phyloP scores from a whole-genome alignment of 2,888 invertebrate species.

The Heliconius ethilla region DNA sequence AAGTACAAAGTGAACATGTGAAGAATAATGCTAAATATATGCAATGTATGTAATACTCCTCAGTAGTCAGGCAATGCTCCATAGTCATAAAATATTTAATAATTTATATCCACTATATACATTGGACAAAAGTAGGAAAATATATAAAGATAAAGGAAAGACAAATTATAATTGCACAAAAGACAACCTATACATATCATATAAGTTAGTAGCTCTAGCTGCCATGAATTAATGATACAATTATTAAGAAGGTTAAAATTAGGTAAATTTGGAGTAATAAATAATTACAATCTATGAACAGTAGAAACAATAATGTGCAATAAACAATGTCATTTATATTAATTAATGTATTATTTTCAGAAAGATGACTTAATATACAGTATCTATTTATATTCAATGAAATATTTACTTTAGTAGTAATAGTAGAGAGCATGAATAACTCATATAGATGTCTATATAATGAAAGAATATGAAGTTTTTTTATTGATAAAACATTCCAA shows the following conservation, averaged over 20 bases:
- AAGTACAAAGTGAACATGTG: neutral
- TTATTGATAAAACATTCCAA: neutral
- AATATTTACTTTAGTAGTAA: neutral
- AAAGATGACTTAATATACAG: neutral
- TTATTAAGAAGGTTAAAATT: neutral
- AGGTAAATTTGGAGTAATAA: neutral
- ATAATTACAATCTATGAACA: neutral
- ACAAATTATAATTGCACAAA: neutral
- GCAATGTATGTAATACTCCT: neutral
- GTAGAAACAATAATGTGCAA: neutral
- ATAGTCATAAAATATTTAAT: neutral
- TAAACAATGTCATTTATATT: neutral
- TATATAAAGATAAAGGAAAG: neutral
- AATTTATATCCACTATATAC: neutral
- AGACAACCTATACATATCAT: neutral
- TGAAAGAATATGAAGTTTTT: neutral
- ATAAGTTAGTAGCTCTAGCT: neutral
- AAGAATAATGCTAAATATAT: neutral
- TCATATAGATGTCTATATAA: neutral
- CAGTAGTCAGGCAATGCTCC: neutral
- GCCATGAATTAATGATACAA: conserved; percentile 16
- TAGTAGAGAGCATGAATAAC: neutral
- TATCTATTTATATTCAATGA: neutral
- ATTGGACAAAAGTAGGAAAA: neutral
- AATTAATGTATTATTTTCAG: neutral